phyloP scores from a whole-genome alignment of 1,140 invertebrate species.

The Cydia splendana region DNA sequence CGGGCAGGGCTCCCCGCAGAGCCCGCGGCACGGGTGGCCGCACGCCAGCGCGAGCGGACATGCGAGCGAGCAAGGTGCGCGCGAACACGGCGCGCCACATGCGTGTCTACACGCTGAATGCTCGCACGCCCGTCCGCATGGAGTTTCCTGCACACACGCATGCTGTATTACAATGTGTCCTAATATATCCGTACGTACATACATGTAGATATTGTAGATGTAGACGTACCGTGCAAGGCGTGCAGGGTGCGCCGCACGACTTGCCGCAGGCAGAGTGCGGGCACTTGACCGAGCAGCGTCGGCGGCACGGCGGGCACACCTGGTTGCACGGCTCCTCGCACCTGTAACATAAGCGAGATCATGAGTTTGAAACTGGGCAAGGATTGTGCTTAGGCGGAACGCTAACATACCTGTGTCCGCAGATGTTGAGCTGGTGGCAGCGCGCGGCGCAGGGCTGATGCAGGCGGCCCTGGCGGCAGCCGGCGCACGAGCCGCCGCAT shows the following conservation, averaged over 20 bases:
- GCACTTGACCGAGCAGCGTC: constrained; percentile 81
- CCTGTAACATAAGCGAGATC: constrained; percentile 57
- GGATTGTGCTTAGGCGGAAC: too few relatives aligned
- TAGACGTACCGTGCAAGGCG: constrained; percentile 79
- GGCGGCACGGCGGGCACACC: constrained; percentile 83
- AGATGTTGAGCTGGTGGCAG: constrained; percentile 82
- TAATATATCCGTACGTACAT: too few relatives aligned
- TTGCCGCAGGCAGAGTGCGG: constrained; percentile 80
- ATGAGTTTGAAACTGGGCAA: too few relatives aligned
- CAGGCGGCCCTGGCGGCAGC: constrained; percentile 82
- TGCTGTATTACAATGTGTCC: not conserved
- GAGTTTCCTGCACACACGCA: constrained; percentile 52
- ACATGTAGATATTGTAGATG: too few relatives aligned
- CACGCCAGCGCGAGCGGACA: constrained; percentile 79
- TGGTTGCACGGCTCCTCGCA: constrained; percentile 82
- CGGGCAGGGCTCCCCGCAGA: constrained; percentile 85
- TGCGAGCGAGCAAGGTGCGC: constrained; percentile 77
- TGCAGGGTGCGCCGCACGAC: constrained; percentile 82
- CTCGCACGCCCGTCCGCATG: constrained; percentile 72
- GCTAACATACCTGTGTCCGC: constrained; percentile 82
- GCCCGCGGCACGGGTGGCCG: constrained; percentile 83
- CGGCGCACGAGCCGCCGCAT: constrained; percentile 81
- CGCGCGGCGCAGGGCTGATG: constrained; percentile 82
- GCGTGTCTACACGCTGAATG: constrained; percentile 81
- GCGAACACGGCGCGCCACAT: constrained; percentile 80